phyloP scores from a whole-genome alignment of 2,888 invertebrate species.

The Tethea ocularis region DNA sequence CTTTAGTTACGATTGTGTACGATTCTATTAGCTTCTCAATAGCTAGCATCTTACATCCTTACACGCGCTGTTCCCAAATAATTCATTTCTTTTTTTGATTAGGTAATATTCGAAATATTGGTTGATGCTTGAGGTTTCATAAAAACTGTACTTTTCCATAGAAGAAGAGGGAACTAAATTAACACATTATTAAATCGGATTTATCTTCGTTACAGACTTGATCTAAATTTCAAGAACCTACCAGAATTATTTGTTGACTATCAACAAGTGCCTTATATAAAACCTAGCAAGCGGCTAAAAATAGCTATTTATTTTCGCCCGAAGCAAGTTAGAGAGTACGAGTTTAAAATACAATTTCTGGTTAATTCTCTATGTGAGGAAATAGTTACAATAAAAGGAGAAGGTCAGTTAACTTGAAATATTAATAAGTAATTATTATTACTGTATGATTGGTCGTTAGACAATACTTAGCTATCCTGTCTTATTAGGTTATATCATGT shows the following conservation, averaged over 20 bases:
- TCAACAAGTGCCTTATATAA: conserved; percentile 60
- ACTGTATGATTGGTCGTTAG: too few species aligned
- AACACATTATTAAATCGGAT: background rate
- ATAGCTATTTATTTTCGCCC: conserved; percentile 84
- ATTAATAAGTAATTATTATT: background rate
- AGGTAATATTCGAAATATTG: too few species aligned
- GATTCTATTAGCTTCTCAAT: too few species aligned
- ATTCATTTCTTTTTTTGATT: too few species aligned
- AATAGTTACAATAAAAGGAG: conserved; percentile 79
- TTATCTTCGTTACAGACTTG: conserved; percentile 71
- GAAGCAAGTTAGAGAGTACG: conserved; percentile 74
- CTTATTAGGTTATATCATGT: too few species aligned
- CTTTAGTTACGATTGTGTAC: too few species aligned
- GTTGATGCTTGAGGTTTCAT: too few species aligned
- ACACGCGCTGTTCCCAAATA: too few species aligned
- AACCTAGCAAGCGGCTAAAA: conserved; percentile 64
- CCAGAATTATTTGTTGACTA: conserved; percentile 80
- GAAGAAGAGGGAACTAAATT: too few species aligned
- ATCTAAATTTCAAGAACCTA: conserved; percentile 72
- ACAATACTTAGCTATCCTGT: too few species aligned
- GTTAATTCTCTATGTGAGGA: conserved; percentile 81
- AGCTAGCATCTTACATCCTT: too few species aligned
- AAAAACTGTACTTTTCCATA: too few species aligned
- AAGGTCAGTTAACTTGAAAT: conserved; percentile 63
- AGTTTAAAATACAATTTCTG: conserved; percentile 78